These are phyloP conservation scores for Tetheella fluctuosa DNA, from an alignment of 2,888 invertebrate species.

Conservation along the genomic window DNA sequence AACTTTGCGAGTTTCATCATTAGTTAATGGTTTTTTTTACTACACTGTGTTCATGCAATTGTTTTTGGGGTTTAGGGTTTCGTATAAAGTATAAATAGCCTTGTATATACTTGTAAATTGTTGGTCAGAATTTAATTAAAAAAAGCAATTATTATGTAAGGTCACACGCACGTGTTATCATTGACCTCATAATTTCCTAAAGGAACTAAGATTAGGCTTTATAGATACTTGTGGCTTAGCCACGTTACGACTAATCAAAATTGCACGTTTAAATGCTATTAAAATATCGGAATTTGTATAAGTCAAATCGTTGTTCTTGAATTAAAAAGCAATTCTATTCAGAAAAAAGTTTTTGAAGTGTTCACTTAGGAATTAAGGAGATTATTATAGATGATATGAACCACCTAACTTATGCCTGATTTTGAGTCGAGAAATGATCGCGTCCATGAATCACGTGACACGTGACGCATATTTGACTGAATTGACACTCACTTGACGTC, in stretches of 20 bases:
- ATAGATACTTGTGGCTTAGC: slow-evolving; percentile 4
- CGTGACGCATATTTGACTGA: too few species aligned
- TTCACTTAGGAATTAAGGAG: neutral
- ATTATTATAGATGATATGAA: neutral
- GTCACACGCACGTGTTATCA: neutral
- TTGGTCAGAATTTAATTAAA: neutral
- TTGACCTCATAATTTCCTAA: slow-evolving; percentile 5
- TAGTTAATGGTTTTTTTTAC: too few species aligned
- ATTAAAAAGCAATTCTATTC: neutral
- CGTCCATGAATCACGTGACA: too few species aligned
- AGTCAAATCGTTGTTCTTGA: neutral
- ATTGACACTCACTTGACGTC: too few species aligned
- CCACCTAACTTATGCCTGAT: neutral
- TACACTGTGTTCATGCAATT: too few species aligned
- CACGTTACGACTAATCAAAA: neutral
- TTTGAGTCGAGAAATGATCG: neutral
- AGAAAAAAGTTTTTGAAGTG: neutral
- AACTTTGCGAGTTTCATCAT: too few species aligned
- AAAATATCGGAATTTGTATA: neutral
- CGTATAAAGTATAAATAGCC: too few species aligned
- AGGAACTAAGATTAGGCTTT: neutral
- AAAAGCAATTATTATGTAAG: neutral
- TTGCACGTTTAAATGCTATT: slow-evolving; percentile 11
- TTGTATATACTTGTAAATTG: neutral
- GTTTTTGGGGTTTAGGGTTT: too few species aligned